Conservation (phyloP, 2,888 invertebrate genomes). For the Clunio marinus region DNA sequence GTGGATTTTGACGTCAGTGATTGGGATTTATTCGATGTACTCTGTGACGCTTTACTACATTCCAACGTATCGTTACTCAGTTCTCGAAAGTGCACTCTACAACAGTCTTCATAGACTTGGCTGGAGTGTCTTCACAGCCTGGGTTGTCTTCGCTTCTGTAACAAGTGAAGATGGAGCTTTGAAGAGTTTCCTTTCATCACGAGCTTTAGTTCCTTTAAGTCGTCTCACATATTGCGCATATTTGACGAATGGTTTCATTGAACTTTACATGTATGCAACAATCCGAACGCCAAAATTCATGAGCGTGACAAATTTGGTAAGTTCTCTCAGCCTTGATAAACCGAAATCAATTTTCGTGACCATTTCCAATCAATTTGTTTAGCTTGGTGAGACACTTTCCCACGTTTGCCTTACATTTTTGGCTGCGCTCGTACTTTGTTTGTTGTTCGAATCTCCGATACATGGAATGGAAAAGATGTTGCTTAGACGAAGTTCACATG, state of each 20-base stretch:
- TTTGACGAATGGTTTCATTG: slow-evolving; percentile 66
- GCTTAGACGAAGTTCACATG: slow-evolving; percentile 55
- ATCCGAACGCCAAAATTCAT: slow-evolving; percentile 59
- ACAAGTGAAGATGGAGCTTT: slow-evolving; percentile 61
- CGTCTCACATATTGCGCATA: slow-evolving; percentile 70
- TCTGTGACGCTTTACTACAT: slow-evolving; percentile 62
- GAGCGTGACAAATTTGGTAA: slow-evolving; percentile 61
- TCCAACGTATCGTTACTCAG: slow-evolving; percentile 57
- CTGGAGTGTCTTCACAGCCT: slow-evolving; percentile 65
- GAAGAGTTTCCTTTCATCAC: slow-evolving; percentile 43
- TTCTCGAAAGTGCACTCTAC: slow-evolving; percentile 61
- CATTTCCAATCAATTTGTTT: slow-evolving; percentile 45
- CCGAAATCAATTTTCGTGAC: neutral
- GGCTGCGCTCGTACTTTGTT: slow-evolving; percentile 60
- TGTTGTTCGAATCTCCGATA: slow-evolving; percentile 68
- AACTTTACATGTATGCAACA: slow-evolving; percentile 61
- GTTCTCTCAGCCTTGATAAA: no score
- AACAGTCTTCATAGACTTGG: slow-evolving; percentile 62
- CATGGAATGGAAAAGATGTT: slow-evolving; percentile 66
- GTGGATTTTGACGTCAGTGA: slow-evolving; percentile 46
- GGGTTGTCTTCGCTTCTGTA: slow-evolving; percentile 62
- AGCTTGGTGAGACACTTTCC: slow-evolving; percentile 57
- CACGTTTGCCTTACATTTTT: slow-evolving; percentile 61
- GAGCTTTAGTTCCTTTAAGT: slow-evolving; percentile 60
- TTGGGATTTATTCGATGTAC: slow-evolving; percentile 58